phyloP scores from a whole-genome alignment of 2,113 vertebrate genomes.

The Cebus imitator region DNA sequence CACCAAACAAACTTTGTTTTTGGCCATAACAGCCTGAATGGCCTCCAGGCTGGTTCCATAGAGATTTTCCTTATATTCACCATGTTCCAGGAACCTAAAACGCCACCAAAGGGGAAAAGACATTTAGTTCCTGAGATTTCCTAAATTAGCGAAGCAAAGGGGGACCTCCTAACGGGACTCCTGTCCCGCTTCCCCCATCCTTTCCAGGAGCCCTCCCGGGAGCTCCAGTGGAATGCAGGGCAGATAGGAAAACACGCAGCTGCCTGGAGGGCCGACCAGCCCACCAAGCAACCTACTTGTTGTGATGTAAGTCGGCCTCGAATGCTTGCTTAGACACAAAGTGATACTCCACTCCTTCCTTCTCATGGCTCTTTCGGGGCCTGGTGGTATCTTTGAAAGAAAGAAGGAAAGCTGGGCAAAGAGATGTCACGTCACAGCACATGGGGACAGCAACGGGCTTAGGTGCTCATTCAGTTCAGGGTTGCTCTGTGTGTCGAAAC shows the following conservation, averaged over 20 bases:
- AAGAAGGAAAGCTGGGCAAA: not conserved
- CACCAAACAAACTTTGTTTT: slow-evolving; percentile 94
- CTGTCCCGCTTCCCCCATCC: not conserved
- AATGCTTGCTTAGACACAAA: slow-evolving; percentile 94
- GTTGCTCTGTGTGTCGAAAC: not conserved
- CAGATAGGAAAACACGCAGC: not conserved
- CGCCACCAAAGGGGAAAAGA: not conserved
- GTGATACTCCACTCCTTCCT: slow-evolving; percentile 95
- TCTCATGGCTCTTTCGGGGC: slow-evolving; percentile 92
- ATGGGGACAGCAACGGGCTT: accelerated
- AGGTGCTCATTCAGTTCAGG: accelerated
- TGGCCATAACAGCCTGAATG: slow-evolving; percentile 89
- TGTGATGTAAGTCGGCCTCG: slow-evolving; percentile 91
- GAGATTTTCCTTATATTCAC: slow-evolving; percentile 95
- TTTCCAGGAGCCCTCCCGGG: not conserved
- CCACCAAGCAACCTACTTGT: slow-evolving; percentile 86
- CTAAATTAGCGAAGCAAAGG: not conserved
- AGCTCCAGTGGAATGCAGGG: not conserved
- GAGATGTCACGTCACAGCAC: not conserved
- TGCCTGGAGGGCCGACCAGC: not conserved
- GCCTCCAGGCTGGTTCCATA: slow-evolving; percentile 96
- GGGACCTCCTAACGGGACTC: accelerated
- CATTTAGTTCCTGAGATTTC: not conserved
- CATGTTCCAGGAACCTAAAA: slow-evolving; percentile 93
- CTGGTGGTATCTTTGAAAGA: slow-evolving; percentile 91